Base-by-base conservation (phyloP, 2,888 invertebrate species). In the Neria commutata region DNA sequence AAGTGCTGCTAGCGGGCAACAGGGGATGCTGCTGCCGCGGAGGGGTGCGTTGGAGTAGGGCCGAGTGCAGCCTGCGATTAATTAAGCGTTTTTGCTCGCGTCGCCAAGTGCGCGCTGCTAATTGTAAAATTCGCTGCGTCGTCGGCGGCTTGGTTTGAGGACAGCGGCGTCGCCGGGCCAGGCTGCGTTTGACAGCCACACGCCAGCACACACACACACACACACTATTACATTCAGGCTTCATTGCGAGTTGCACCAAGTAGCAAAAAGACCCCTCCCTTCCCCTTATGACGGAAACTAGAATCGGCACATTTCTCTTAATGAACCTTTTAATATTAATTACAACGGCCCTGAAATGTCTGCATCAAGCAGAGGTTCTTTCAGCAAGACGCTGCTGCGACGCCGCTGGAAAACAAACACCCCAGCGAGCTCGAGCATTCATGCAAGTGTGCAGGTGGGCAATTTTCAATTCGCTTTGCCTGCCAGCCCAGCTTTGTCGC, bases 251-350 rank as follows among this genome's bases (percentile, higher is more conserved):
- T 10, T n/a, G 42, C 5, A 17, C n/a, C 10, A 17, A 16, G n/a
- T n/a, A n/a, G n/a, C n/a, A n/a, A n/a, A n/a, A n/a, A n/a, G n/a
- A 17, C 42, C 19, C n/a, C 42, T n/a, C 8, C 42, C n/a, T 6
- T 42, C 10, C 16, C 5, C 42, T 6, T 5, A 6, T 42, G 42
- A 17, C 10, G 42, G 42, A n/a, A 24, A 16, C 23, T 14, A 23
- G 14, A 25, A 40, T 37, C 24, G 62, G 60, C 61, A 62, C 61
- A 63, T 63, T 66, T 60, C 62, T 63, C 64, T 69, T 69, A 69
- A 67, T 69, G 67, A 69, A 69, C 64, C 69, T 69, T 67, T 69
- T 69, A 69, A 69, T 69, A 69, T 69, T 69, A 69, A 69, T 69
- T 69, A 67, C 65, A 67, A 66, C 60, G 61, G 64, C 63, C 61